Evolutionary conservation across 2,113 vertebrate genomes (phyloP), one percentile per base, ranked within the genome.

Genomic region (Calyptomena viridis): DNA sequence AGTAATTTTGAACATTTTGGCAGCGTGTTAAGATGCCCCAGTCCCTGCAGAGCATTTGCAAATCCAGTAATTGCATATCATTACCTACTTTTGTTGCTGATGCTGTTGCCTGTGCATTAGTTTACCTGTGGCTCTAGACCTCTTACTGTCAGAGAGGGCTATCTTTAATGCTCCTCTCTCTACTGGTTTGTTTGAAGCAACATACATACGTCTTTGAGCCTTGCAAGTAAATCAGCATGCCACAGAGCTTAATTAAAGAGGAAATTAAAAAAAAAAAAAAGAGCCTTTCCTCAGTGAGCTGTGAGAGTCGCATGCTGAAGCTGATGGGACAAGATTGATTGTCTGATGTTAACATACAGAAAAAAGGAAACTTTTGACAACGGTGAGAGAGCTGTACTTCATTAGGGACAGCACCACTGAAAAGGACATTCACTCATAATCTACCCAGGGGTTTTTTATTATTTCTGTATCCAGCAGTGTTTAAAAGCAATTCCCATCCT

Each of bases 401-500:
- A 67, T 90, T 90, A 93, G 63, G 53, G 82, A 93, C 55, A 87
- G 83, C 64, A 88, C 25, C 75, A 68, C 9, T 89, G 56, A 75
- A 95, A 92, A 89, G 80, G 72, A 81, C 46, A 49, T 93, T 93
- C 79, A 68, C 49, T 91, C 63, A 63, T 56, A 69, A 84, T 77
- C 68, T 63, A 12, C 62, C 69, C 33, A 18, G 31, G 7, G 4
- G 33, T 55, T 92, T 88, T 62, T 92, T 95, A 89, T 96, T 95
- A 88, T 95, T 91, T 95, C 82, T 49, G 40, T 80, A 75, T 95
- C 89, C 90, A 86, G 73, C 83, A 75, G 86, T 68, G 88, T 87
- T 96, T 94, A 91, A 89, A 92, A 92, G 72, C 50, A 93, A 71
- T 90, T 95, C 64, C 75, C 52, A 88, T 93, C 68, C 82, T 67